Base-by-base conservation (phyloP, 2,113 vertebrate genomes). In the Caretta caretta region DNA sequence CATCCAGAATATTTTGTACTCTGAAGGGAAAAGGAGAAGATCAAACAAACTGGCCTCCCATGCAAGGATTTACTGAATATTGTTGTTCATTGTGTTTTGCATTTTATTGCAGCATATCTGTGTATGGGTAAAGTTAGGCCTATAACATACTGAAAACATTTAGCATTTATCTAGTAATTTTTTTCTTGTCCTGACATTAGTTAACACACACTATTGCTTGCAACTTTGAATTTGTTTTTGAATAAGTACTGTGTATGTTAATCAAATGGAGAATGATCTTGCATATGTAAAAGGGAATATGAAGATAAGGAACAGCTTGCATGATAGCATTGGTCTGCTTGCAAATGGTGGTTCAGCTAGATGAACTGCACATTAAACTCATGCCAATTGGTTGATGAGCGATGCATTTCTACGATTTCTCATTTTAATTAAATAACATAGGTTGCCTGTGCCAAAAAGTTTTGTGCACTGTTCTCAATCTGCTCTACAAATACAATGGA, bases 1-100 rank as follows among this genome's bases (percentile, higher is more conserved):
- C 38, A 94, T 35, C 19, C 81, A 84, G 81, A 88, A 57, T 92
- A 48, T 90, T 94, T 57, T 91, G 91, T 69, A 14, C 51, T 89
- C n/a, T 25, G 75, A 53, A 19, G 53, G 72, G 48, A 72, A 79
- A 87, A 90, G 38, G 84, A 78, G 2, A 65, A 88, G 35, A 53
- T 83, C 42, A 5, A 86, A 56, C 19, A 84, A 97, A 80, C 25
- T 0, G 53, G 75, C 10, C 59, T 3, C 2, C 62, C 42, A 76
- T 24, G 72, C 10, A 76, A 46, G 38, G 24, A 76, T 76, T 42
- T 76, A 46, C 72, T 76, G 22, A 25, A 46, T 24, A 76, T 42
- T 76, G 25, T 42, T 46, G 38, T 75, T 94, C 46, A 42, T 72
- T 35, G 46, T 92, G 49, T 46, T 88, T 54, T 53, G 76, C 75